These are phyloP conservation scores for Candoia aspera DNA, from an alignment of 2,113 vertebrate species.

Conservation along the genomic window DNA sequence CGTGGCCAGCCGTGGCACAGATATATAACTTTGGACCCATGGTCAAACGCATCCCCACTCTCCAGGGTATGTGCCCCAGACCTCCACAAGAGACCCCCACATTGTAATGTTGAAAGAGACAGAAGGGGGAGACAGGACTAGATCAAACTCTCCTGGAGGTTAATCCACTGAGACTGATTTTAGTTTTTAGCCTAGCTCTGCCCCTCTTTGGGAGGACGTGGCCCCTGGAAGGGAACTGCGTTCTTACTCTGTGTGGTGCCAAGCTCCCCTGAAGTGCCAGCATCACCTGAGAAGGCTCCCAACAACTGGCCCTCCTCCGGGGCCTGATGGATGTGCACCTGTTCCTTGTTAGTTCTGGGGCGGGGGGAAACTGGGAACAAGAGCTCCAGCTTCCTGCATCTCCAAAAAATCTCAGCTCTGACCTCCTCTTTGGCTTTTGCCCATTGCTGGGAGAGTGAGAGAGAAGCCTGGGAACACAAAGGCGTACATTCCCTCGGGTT, in stretches of 20 bases:
- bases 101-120: background rate
- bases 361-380: slow-evolving; percentile 44
- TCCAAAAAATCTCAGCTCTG: slow-evolving; percentile 45
- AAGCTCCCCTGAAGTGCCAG: background rate
- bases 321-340: background rate
- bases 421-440: slow-evolving; percentile 49
- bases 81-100: background rate
- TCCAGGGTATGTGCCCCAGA: background rate
- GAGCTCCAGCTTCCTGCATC: slow-evolving; percentile 36
- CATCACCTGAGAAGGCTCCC: background rate
- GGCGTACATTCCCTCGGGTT: slow-evolving; percentile 39
- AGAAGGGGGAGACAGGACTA: background rate
- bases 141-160: background rate
- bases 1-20: background rate
- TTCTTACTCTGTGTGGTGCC: background rate
- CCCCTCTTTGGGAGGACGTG: background rate
- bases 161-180: background rate
- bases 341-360: slow-evolving; percentile 55
- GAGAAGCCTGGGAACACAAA: slow-evolving; percentile 49
- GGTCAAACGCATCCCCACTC: background rate
- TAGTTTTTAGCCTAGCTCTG: background rate
- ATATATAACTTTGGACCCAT: background rate
- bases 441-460: slow-evolving; percentile 33
- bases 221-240: background rate
- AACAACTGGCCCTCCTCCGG: background rate